Percentiles rank a stretch among this genome's conserved stretches.
Evolutionary conservation across 2,888 invertebrate species (phyloP).

Genomic region (Mimachlamys varia): DNA sequence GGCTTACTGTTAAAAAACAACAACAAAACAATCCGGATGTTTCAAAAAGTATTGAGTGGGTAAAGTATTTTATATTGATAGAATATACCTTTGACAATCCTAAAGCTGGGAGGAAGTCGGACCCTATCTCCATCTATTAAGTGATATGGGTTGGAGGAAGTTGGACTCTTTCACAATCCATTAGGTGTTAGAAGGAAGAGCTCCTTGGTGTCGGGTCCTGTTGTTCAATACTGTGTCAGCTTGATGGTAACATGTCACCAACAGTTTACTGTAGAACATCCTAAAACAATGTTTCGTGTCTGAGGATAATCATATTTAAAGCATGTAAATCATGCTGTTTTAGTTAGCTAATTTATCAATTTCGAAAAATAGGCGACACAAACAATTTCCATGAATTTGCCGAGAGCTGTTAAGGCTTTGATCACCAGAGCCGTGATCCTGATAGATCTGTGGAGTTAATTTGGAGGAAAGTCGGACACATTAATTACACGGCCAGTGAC

Average conservation of each 20-base stretch:
- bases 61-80: background rate
- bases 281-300: too few relatives aligned
- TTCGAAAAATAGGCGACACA: too few relatives aligned
- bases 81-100: background rate
- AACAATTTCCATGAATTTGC: too few relatives aligned
- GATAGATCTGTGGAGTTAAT: background rate
- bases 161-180: background rate
- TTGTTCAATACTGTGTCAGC: too few relatives aligned
- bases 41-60: background rate
- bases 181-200: background rate
- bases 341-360: too few relatives aligned
- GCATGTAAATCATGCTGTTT: too few relatives aligned
- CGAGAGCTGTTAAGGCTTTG: too few relatives aligned
- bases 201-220: background rate
- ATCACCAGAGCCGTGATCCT: background rate
- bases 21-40: background rate
- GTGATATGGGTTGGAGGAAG: background rate
- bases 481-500: background rate
- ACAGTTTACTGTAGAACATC: too few relatives aligned
- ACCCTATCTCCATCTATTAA: background rate
- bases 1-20: slow-evolving; percentile 4
- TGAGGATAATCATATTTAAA: too few relatives aligned
- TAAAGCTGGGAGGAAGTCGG: background rate
- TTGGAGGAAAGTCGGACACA: background rate
- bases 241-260: too few relatives aligned